Evolutionary conservation across 1,140 invertebrate genomes (phyloP), one percentile per base, ranked within the genome.

Genomic region (Bombus waltoni): DNA sequence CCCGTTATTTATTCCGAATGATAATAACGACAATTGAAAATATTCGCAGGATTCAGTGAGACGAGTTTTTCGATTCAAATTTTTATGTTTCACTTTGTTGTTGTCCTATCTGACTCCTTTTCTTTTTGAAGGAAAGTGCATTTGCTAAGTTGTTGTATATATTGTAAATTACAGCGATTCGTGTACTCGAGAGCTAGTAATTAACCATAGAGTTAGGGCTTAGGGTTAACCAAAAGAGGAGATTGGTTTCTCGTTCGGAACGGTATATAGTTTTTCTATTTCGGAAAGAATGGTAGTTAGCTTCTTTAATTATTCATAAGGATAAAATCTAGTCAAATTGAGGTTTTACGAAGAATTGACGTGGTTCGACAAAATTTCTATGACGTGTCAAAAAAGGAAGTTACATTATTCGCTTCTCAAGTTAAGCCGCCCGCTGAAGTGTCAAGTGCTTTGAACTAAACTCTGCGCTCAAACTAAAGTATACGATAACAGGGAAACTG

Each of bases 71-170:
- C 83, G 53, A 79, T 11, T 35, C n/a, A 47, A 79, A 79, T 0
- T 53, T 8, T 79, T 38, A 25, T 22, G 13, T 80, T 80, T 25
- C 57, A 18, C 11, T 32, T 28, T 38, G 47, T 59, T 11, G 68
- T 62, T 72, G 44, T 73, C n/a, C 42, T 44, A 18, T 47, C 42
- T 32, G 42, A 44, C n/a, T 22, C 1, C 15, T 73, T 42, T 42
- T 71, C 35, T 70, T 68, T 72, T 65, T 28, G n/a, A 66, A 78
- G 75, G 83, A 62, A 80, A 86, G 91, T 93, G 92, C 92, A 92
- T 94, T 94, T 92, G 90, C 93, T 95, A 94, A 93, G 94, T 90
- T 94, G 88, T 91, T 95, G 94, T 95, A 95, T 81, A 95, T 95
- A 95, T 94, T 85, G 94, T 95, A 95, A 93, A 95, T 93, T 93